A percentile compares a stretch with the other conserved stretches of the same genome.
These are phyloP conservation scores for Drosophila subquinaria DNA, from an alignment of 2,888 invertebrate species.

Conservation along the genomic window DNA sequence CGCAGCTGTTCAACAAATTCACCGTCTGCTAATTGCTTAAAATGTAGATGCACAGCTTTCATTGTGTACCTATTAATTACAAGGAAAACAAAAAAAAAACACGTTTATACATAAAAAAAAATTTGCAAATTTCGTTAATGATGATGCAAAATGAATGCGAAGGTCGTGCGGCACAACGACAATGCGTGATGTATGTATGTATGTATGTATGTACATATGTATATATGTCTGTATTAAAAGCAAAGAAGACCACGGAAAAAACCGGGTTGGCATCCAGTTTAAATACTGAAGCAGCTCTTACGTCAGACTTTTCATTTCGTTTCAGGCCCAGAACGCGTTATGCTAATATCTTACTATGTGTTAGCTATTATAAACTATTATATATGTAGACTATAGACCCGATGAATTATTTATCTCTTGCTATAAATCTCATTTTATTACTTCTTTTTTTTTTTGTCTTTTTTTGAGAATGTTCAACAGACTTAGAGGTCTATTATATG, in stretches of 20 bases:
- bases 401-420: slow-evolving; percentile 27
- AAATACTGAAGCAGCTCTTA: slow-evolving; percentile 35
- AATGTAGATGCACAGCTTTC: slow-evolving; percentile 68
- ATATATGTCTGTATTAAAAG: slow-evolving; percentile 1
- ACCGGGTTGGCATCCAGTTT: slow-evolving; percentile 46
- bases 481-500: not conserved
- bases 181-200: slow-evolving; percentile 32
- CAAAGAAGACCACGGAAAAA: slow-evolving; percentile 41
- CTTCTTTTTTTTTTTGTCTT: slow-evolving; percentile 12
- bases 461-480: slow-evolving; percentile 37
- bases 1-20: slow-evolving; percentile 35
- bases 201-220: not conserved
- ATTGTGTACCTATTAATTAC: slow-evolving; percentile 78
- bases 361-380: slow-evolving; percentile 10
- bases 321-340: slow-evolving; percentile 57
- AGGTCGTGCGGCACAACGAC: slow-evolving; percentile 53
- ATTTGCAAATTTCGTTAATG: slow-evolving; percentile 69
- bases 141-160: slow-evolving; percentile 63
- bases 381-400: slow-evolving; percentile 13
- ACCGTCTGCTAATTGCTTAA: slow-evolving; percentile 63
- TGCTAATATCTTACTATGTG: slow-evolving; percentile 30
- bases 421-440: slow-evolving; percentile 8
- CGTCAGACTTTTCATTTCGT: slow-evolving; percentile 76
- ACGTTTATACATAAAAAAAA: slow-evolving; percentile 32
- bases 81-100: slow-evolving; percentile 69